These are phyloP conservation scores for Scaptomyza reducta DNA, from an alignment of 2,888 invertebrate species.

Conservation along the genomic window DNA sequence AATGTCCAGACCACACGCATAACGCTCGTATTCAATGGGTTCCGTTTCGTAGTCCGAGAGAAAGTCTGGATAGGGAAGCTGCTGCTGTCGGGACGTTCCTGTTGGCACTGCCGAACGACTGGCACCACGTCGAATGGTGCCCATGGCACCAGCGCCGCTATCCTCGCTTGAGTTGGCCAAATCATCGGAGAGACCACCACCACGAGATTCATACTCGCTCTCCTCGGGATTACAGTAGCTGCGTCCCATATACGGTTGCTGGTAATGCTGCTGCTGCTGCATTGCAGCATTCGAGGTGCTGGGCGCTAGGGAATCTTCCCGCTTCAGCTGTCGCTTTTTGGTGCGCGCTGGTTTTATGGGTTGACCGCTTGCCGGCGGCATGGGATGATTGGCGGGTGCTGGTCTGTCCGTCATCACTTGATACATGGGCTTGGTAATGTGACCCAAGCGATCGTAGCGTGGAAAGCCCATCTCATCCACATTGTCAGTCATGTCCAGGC, in stretches of 20 bases:
- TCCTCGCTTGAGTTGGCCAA: slow-evolving; percentile 84
- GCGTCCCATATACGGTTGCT: slow-evolving; percentile 74
- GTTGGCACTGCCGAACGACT: slow-evolving; percentile 14
- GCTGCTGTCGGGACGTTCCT: slow-evolving; percentile 64
- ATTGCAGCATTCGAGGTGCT: slow-evolving; percentile 30
- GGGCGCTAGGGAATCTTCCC: slow-evolving; percentile 80
- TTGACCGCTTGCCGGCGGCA: slow-evolving; percentile 81
- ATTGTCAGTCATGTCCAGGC: slow-evolving; percentile 87
- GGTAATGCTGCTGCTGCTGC: slow-evolving; percentile 21
- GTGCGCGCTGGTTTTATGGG: slow-evolving; percentile 85
- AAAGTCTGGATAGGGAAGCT: slow-evolving; percentile 85
- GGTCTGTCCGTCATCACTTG: slow-evolving; percentile 63
- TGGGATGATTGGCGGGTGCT: slow-evolving; percentile 80
- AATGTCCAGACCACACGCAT: slow-evolving; percentile 91
- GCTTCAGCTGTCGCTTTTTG: slow-evolving; percentile 82
- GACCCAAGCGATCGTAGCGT: slow-evolving; percentile 87
- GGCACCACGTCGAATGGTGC: slow-evolving; percentile 72
- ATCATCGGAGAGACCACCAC: slow-evolving; percentile 83
- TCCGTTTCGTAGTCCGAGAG: slow-evolving; percentile 85
- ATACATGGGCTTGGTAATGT: slow-evolving; percentile 84
- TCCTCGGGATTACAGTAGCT: slow-evolving; percentile 81
- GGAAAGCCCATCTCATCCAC: slow-evolving; percentile 89
- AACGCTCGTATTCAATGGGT: slow-evolving; percentile 87
- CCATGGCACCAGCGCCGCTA: slow-evolving; percentile 68
- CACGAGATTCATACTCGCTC: slow-evolving; percentile 82